Base-by-base conservation (phyloP, 2,888 invertebrate genomes). In the Malthinus seriepunctatus region DNA sequence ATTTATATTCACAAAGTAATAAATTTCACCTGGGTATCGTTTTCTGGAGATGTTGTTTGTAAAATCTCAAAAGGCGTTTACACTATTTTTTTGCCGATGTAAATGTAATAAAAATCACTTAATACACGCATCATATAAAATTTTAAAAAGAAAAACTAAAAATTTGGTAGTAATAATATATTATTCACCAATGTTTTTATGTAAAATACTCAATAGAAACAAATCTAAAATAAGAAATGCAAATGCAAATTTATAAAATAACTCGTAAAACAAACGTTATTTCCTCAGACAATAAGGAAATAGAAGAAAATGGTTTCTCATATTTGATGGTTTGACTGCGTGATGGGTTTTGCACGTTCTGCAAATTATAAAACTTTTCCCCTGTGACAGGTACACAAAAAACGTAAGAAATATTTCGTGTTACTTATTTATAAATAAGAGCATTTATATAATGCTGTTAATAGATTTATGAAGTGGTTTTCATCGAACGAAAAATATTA, bases 291-390 rank as follows among this genome's bases (percentile, higher is more conserved):
- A 60, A 60, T 55, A 63, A 60, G 61, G 62, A 60, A 55, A 50
- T 52, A 59, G 55, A 56, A 58, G 63, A 61, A 66, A 67, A 66
- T 63, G 63, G 54, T 65, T 63, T 63, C 60, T 64, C 62, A 67
- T 69, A 67, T 65, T 66, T 69, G 66, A 67, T 68, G 61, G 60
- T 51, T 55, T 54, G 62, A 64, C 52, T 55, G 64, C 63, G 63
- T 67, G 67, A 67, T 69, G 65, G 68, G 62, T 68, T 71, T 66
- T 67, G 69, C 72, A 66, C 66, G 67, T 68, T 71, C 70, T 68
- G 69, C 71, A 70, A 71, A 73, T 72, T 71, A 71, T 66, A 65
- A 69, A 63, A 65, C 65, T 42, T 42, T 23, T 23, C 23, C 23
- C 23, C 5, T 5, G 23, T 23, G 23, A 32, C 10, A 9, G 11